These are phyloP conservation scores for Drosophila ironensis DNA, from an alignment of 1,140 invertebrate genomes.

Conservation along the genomic window DNA sequence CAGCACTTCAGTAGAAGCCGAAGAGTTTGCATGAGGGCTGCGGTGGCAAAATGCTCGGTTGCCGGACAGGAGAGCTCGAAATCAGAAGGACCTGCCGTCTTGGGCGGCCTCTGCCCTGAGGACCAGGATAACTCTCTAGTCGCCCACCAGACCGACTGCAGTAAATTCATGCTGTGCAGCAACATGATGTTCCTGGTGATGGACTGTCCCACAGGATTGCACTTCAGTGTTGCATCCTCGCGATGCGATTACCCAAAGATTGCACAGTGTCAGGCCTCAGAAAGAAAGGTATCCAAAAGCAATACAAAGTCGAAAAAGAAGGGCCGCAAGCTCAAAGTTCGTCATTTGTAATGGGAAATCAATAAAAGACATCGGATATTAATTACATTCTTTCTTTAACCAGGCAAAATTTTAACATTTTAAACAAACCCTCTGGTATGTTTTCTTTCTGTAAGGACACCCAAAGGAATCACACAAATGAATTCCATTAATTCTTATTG, in stretches of 20 bases:
- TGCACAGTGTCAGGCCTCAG: slow-evolving; percentile 55
- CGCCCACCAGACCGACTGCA: slow-evolving; percentile 52
- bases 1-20: slow-evolving; percentile 59
- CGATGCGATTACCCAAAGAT: slow-evolving; percentile 72
- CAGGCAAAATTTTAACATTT: not conserved
- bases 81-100: slow-evolving; percentile 19
- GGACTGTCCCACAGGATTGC: slow-evolving; percentile 66
- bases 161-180: slow-evolving; percentile 65
- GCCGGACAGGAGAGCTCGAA: not conserved
- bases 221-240: slow-evolving; percentile 49
- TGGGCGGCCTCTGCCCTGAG: slow-evolving; percentile 46
- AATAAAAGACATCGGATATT: slow-evolving; percentile 16
- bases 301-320: slow-evolving; percentile 16
- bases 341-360: not conserved
- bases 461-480: too few relatives aligned
- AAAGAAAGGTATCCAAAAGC: slow-evolving; percentile 24
- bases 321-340: not conserved
- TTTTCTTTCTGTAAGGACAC: too few relatives aligned
- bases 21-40: slow-evolving; percentile 40
- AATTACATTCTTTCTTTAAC: not conserved
- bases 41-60: slow-evolving; percentile 49
- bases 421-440: too few relatives aligned
- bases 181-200: slow-evolving; percentile 61
- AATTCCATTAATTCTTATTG: too few relatives aligned
- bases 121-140: slow-evolving; percentile 51